phyloP scores from a whole-genome alignment of 1,140 invertebrate species.

The Dreissena polymorpha region DNA sequence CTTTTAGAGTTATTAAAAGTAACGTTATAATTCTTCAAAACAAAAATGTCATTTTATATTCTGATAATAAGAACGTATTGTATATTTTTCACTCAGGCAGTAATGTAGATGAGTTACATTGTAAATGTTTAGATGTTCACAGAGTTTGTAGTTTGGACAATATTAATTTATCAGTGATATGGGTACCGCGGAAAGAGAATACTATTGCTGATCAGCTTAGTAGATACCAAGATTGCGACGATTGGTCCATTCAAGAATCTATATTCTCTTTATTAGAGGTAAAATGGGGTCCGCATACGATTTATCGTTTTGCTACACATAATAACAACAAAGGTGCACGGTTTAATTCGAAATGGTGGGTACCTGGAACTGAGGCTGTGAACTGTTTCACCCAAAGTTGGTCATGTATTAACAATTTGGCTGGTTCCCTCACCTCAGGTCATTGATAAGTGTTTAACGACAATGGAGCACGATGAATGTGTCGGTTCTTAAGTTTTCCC shows the following conservation, averaged over 20 bases:
- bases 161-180: slow-evolving; percentile 4
- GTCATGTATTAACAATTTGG: slow-evolving; percentile 52
- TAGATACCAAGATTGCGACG: slow-evolving; percentile 44
- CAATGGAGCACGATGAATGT: slow-evolving; percentile 21
- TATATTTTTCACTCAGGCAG: slow-evolving; percentile 33
- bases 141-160: slow-evolving; percentile 20
- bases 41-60: slow-evolving; percentile 22
- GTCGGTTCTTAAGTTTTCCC: slow-evolving; percentile 23
- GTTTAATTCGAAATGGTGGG: slow-evolving; percentile 51
- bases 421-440: slow-evolving; percentile 52
- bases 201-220: slow-evolving; percentile 30
- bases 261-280: slow-evolving; percentile 31
- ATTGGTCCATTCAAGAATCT: slow-evolving; percentile 37
- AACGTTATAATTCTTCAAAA: slow-evolving; percentile 13
- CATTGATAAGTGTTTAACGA: slow-evolving; percentile 29
- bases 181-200: slow-evolving; percentile 11
- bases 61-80: slow-evolving; percentile 44
- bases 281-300: slow-evolving; percentile 40
- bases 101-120: slow-evolving; percentile 15
- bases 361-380: slow-evolving; percentile 35
- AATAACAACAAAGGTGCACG: slow-evolving; percentile 41
- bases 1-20: slow-evolving; percentile 29
- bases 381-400: slow-evolving; percentile 38
- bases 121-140: slow-evolving; percentile 6
- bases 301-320: slow-evolving; percentile 55